These are phyloP conservation scores for Serilophus lunatus DNA, from an alignment of 2,113 vertebrate species.

Conservation along the genomic window DNA sequence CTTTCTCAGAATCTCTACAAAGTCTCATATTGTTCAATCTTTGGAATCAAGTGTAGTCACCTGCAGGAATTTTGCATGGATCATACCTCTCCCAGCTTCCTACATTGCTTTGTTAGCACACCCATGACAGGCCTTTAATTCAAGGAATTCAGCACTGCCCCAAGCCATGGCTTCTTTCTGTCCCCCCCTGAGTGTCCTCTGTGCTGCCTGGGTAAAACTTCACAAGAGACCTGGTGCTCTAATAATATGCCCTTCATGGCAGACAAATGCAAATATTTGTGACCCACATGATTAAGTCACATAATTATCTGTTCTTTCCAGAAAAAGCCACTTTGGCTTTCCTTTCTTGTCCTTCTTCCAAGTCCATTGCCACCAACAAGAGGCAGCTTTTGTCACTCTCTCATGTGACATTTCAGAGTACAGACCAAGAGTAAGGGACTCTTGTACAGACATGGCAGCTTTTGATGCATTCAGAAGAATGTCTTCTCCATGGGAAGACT, in stretches of 20 bases:
- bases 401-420: neutral
- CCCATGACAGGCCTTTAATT: neutral
- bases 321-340: neutral
- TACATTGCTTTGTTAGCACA: accelerated
- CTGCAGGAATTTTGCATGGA: neutral
- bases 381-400: neutral
- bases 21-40: neutral
- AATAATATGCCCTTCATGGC: neutral
- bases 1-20: neutral
- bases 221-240: neutral
- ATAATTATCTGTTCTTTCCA: neutral
- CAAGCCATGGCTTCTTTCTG: accelerated
- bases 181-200: neutral
- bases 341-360: neutral
- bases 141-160: neutral
- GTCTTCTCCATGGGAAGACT: neutral
- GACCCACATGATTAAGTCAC: neutral
- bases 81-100: neutral
- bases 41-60: neutral
- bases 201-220: neutral
- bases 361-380: neutral
- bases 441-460: neutral
- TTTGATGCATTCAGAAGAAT: neutral
- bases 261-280: neutral
- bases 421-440: neutral